Base-by-base conservation (phyloP, 2,797 vertebrate genomes). In the Parauchenoglanis punctatus region DNA sequence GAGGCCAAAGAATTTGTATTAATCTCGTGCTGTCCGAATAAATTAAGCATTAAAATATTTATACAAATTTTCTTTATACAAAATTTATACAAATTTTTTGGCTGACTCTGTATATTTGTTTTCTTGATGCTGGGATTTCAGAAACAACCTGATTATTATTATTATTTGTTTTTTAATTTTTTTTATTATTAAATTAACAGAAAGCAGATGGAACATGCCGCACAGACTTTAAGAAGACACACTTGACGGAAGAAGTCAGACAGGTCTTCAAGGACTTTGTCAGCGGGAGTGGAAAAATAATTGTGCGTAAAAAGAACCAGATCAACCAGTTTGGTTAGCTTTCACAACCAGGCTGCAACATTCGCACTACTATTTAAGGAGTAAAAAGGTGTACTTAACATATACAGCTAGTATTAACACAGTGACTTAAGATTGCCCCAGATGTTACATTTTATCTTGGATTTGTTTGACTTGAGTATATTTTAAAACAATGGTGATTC, bases 161-260 rank as follows among this genome's bases (percentile, higher is more conserved):
- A 7, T 18, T 72, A 44, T 18, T 8, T 44, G 1, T 11, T 40
- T 40, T 1, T 4, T 46, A 1, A 40, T 20, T 68, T n/a, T 13
- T 52, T 1, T 6, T 25, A 7, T 76, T 49, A 52, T 76, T 4
- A 35, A 35, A 20, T 46, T 46, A 25, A 49, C 91, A 99, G 99
- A 99, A 97, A 95, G 94, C 95, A 0, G 98, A 99, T 12, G 97
- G 97, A 56, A 97, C 97, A 0, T 99, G 99, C 93, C 97, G 96
- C 89, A 99, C 98, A 2, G 97, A 98, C 95, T 99, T 99, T 95
- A 99, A 99, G 95, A 99, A 97, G 88, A 99, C 98, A 0, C 95
- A 96, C 85, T 97, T 95, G 67, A 94, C 94, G 91, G 97, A 98
- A 86, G 97, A 99, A 87, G 96, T 99, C 93, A 94, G 95, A 28